phyloP scores from a whole-genome alignment of 1,140 invertebrate genomes.

The Macrosteles quadrilineatus region DNA sequence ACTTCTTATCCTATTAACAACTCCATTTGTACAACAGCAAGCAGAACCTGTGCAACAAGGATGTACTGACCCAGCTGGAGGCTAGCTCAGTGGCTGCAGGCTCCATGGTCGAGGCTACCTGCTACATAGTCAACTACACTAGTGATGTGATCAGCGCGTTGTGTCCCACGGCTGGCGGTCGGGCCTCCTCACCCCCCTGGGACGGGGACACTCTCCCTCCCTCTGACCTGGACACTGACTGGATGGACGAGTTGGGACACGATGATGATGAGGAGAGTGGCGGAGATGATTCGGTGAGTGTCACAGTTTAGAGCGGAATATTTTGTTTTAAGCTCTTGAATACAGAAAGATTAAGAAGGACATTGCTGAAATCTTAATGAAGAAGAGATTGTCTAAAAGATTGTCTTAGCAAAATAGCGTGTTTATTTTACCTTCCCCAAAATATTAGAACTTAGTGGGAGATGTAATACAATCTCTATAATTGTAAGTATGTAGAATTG shows the following conservation, averaged over 20 bases:
- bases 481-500: too few species aligned
- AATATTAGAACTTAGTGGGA: too few species aligned
- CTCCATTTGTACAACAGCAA: too few species aligned
- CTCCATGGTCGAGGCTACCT: constrained; percentile 72
- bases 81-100: constrained; percentile 45
- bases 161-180: constrained; percentile 39
- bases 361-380: too few species aligned
- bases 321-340: too few species aligned
- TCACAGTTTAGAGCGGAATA: too few species aligned
- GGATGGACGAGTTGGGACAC: constrained; percentile 74
- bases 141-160: constrained; percentile 56
- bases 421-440: too few species aligned
- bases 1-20: too few species aligned
- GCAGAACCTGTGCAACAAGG: constrained; percentile 59
- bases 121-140: constrained; percentile 75
- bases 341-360: too few species aligned
- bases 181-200: constrained; percentile 73
- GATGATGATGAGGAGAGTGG: constrained; percentile 89
- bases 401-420: too few species aligned
- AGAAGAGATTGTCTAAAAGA: too few species aligned
- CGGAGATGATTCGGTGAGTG: constrained; percentile 82
- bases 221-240: constrained; percentile 75
- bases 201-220: constrained; percentile 73
- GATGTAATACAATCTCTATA: too few species aligned
- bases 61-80: constrained; percentile 58